Evolutionary conservation across 2,888 invertebrate species (phyloP).

Genomic region (Argyra leucocephala): DNA sequence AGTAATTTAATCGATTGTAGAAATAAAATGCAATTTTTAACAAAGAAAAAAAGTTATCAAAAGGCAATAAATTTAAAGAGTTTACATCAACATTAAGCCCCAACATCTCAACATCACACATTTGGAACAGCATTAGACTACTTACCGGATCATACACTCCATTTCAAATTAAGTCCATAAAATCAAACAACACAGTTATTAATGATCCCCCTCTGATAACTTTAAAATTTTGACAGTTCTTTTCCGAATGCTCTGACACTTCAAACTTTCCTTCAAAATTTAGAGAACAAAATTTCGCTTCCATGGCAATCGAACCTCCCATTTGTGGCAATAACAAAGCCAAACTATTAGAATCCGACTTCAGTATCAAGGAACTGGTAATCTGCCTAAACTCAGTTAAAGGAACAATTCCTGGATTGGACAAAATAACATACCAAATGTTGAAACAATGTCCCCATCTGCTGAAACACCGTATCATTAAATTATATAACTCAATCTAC

Average conservation of each 20-base stretch:
- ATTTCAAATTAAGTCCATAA: neutral
- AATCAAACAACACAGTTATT: too few species aligned
- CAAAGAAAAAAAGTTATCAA: neutral
- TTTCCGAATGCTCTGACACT: neutral
- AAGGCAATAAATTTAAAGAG: neutral
- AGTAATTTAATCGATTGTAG: neutral
- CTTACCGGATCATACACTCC: neutral
- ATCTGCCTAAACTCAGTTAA: neutral
- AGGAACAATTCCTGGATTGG: neutral
- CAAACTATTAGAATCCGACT: neutral
- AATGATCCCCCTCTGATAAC: too few species aligned
- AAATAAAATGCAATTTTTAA: too few species aligned
- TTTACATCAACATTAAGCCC: constrained; percentile 9
- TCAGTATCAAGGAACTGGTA: neutral
- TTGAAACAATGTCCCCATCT: neutral
- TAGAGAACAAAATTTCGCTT: neutral
- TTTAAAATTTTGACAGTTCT: too few species aligned
- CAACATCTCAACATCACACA: neutral
- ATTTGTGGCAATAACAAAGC: neutral
- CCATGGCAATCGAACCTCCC: neutral
- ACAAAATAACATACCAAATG: neutral
- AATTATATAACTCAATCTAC: neutral
- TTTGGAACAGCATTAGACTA: neutral
- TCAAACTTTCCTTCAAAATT: neutral
- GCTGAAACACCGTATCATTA: too few species aligned